Evolutionary conservation across 1,140 invertebrate species (phyloP), one percentile per base, ranked within the genome.

Genomic region (Rhopalosiphum maidis): DNA sequence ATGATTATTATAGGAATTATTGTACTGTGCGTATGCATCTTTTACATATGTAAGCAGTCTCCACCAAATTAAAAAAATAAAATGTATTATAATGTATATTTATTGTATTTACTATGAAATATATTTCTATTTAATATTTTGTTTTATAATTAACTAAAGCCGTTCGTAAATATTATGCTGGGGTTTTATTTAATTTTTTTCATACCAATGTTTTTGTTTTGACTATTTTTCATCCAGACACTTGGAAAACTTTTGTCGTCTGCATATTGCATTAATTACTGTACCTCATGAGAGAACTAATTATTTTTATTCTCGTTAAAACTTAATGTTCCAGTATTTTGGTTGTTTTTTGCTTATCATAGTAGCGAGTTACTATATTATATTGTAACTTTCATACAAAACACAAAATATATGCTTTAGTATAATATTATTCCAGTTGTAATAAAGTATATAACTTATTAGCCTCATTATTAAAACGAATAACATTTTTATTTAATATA

Each of bases 231-330:
- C 37, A 15, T 21, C 6, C n/a, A 83, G 11, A 51, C n/a, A 91
- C 46, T 91, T 83, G 8, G 68, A 37, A 83, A 91, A 91, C 90
- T 91, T 83, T 83, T 37, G 46, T 91, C 60, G n/a, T 51, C n/a
- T 51, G n/a, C 43, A n/a, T n/a, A 48, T 91, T 82, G n/a, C 11
- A 91, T 91, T 91, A 91, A 91, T 91, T 91, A 91, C 90, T 22
- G 35, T 77, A 91, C 68, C n/a, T 82, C 43, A 25, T 41, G 55
- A 82, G 41, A 48, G 41, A 48, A 82, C 25, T 91, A 82, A 83
- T 91, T 83, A 51, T 91, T 91, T 91, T 91, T 77, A 91, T 51
- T 82, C 11, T 4, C 46, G 68, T 91, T 48, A 51, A 91, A 91
- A 91, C 43, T 91, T 91, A 83, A 37, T 21, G 25, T 68, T 90